Conservation (phyloP, 2,113 vertebrate genomes). For the Grammomys surdaster region DNA sequence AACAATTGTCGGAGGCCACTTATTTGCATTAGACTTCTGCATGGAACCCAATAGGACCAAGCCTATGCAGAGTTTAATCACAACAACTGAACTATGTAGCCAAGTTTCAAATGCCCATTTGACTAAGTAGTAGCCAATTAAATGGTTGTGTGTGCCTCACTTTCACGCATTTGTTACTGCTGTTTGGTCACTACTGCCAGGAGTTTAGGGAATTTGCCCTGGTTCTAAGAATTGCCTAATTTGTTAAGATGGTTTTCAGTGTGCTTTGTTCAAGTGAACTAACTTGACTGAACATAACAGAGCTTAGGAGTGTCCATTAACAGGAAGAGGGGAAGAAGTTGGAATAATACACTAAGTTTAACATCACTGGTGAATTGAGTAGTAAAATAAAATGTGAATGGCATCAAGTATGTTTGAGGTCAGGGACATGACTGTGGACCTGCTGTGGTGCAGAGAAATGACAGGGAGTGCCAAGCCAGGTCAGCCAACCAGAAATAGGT, state of each 20-base stretch:
- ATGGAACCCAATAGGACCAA: not conserved
- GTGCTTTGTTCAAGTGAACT: not conserved
- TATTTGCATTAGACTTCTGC: not conserved
- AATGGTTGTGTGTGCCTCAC: not conserved
- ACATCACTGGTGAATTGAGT: not conserved
- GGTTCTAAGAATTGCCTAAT: not conserved
- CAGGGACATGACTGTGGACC: not conserved
- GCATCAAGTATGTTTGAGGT: not conserved
- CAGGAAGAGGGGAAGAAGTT: not conserved
- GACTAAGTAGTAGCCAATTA: not conserved
- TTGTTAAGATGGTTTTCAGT: not conserved
- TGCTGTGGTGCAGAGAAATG: not conserved
- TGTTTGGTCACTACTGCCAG: not conserved
- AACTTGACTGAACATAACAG: not conserved
- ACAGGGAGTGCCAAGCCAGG: not conserved
- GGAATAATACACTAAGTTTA: not conserved
- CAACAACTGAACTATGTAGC: not conserved
- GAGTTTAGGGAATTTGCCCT: not conserved
- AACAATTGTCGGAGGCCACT: not conserved
- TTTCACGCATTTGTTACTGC: not conserved
- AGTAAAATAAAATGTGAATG: not conserved
- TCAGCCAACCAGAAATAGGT: not conserved
- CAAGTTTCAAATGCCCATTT: not conserved
- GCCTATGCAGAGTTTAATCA: not conserved
- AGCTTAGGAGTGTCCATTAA: not conserved